Percentiles rank a stretch among this genome's conserved stretches.
Conservation (phyloP, 2,797 vertebrate species). For the Dicrostonyx torquatus region DNA sequence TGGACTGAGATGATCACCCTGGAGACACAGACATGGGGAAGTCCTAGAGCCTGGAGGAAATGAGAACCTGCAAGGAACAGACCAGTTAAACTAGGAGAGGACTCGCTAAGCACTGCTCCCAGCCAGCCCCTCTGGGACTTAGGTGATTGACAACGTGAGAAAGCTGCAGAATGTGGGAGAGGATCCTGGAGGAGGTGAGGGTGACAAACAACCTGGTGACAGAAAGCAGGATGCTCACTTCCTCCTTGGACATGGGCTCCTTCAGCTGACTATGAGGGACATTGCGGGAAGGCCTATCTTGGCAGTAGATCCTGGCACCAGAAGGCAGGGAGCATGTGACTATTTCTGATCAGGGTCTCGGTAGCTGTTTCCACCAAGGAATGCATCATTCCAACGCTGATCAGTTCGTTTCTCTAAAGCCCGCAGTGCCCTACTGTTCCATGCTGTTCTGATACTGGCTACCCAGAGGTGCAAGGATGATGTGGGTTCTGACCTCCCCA, state of each 20-base stretch:
- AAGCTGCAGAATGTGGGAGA: not conserved
- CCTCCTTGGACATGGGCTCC: not conserved
- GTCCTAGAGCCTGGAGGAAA: not conserved
- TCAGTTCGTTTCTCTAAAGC: not conserved
- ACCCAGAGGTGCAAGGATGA: no score
- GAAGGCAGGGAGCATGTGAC: not conserved
- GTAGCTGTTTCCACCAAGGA: not conserved
- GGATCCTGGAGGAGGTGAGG: not conserved
- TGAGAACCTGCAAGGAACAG: not conserved
- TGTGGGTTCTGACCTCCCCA: not conserved
- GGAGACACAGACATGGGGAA: not conserved
- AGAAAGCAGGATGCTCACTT: not conserved
- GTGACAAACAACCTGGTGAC: not conserved
- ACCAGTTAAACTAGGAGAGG: not conserved
- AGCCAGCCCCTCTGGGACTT: not conserved
- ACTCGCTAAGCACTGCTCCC: not conserved
- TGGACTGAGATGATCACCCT: not conserved
- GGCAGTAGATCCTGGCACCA: not conserved
- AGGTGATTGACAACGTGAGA: not conserved
- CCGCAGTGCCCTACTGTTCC: not conserved
- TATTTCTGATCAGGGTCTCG: not conserved
- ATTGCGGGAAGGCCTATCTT: not conserved
- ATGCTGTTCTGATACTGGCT: not conserved
- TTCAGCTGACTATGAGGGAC: not conserved
- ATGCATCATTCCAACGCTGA: not conserved